Base-by-base conservation (phyloP, 2,888 invertebrate genomes). In the Tiliacea aurago region DNA sequence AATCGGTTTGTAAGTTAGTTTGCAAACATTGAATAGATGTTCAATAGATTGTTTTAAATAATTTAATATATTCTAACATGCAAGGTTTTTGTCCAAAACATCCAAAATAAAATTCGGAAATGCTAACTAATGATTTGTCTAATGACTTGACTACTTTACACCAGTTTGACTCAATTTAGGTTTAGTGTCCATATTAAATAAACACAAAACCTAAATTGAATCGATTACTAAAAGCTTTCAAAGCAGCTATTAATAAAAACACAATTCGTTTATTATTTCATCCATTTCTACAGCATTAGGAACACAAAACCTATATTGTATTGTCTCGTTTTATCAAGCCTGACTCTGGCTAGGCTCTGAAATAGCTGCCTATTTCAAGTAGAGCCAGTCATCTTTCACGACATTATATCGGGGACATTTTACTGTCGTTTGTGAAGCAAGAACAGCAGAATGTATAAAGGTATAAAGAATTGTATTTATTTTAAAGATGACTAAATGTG, bases 221-320 rank as follows among this genome's bases (percentile, higher is more conserved):
- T 43, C 43, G 11, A 43, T 43, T 28, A 49, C 18, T 33, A 41
- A 73, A 47, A 45, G 4, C 28, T 23, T 23, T 45, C 5, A 65
- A 28, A 76, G 10, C n/a, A 23, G 23, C 7, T 55, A n/a, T 47
- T 6, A 37, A 62, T 33, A 18, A 59, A 79, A 37, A 47, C 1
- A 45, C 28, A 37, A 55, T 74, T n/a, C 7, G 4, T 49, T 18
- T 37, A 74, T 11, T 45, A 64, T 61, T 28, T 23, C 33, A 43
- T 33, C 18, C 49, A 62, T 58, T 13, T 62, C 7, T 1, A 43
- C 11, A 43, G 15, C 13, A 63, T 59, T 70, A 33, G 66, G 55
- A 61, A 68, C 59, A 64, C 49, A 64, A 67, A 64, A 82, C 67
- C 55, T 62, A 64, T 78, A 83, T 61, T 62, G 64, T 80, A 75